Evolutionary conservation across 2,797 vertebrate species (phyloP).

Genomic region (Ctenopoma kingsleyae): DNA sequence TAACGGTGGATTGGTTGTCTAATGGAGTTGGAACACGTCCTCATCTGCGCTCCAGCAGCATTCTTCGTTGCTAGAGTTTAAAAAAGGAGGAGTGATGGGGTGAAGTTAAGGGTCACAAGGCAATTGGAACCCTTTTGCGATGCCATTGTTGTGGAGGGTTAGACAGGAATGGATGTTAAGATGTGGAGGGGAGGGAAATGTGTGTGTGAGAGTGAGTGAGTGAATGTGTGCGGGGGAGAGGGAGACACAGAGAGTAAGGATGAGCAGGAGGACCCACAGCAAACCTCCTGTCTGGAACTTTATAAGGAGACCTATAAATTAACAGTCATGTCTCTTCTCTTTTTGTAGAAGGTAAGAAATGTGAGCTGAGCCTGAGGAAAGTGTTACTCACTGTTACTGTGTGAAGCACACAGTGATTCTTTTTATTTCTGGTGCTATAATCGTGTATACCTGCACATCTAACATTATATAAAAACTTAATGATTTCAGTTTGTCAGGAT

Average conservation of each 20-base stretch:
- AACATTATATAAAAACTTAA: not conserved
- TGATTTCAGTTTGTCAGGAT: not conserved
- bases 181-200: slow-evolving; percentile 34
- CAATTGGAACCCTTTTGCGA: slow-evolving; percentile 63
- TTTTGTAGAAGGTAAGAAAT: slow-evolving; percentile 7
- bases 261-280: slow-evolving; percentile 25
- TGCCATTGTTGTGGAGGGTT: slow-evolving; percentile 62
- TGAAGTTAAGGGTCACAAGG: slow-evolving; percentile 70
- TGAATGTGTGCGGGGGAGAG: not conserved
- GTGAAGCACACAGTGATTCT: not conserved
- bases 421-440: no score
- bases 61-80: slow-evolving; percentile 55
- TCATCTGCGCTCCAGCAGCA: slow-evolving; percentile 30
- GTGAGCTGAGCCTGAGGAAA: not conserved
- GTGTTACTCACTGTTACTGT: not conserved
- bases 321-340: not conserved
- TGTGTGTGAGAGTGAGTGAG: slow-evolving; percentile 1
- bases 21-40: slow-evolving; percentile 38
- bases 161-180: slow-evolving; percentile 59
- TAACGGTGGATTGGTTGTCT: slow-evolving; percentile 23
- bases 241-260: not conserved
- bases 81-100: slow-evolving; percentile 12
- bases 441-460: not conserved
- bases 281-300: slow-evolving; percentile 50
- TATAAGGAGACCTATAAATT: slow-evolving; percentile 51